A percentile compares a stretch with the other conserved stretches of the same genome.
Conservation (phyloP, 2,113 vertebrate genomes). For the Promerops cafer region DNA sequence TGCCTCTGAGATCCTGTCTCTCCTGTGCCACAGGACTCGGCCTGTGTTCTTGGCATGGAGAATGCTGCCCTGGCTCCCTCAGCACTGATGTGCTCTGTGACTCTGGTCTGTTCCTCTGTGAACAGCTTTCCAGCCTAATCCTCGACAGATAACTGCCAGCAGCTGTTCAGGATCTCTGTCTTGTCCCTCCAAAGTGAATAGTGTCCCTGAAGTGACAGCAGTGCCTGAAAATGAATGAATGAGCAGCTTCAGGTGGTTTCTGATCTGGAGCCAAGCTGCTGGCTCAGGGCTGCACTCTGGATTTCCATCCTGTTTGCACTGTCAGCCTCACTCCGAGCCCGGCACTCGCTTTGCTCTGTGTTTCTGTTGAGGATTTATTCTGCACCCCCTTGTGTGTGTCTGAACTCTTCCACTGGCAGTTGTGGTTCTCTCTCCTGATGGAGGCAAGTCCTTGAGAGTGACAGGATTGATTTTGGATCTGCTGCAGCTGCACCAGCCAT, state of each 20-base stretch:
- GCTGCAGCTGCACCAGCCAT: not conserved
- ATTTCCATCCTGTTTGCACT: rapidly evolving
- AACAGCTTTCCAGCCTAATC: not conserved
- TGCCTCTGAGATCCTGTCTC: not conserved
- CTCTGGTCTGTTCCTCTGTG: not conserved
- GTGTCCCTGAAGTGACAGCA: not conserved
- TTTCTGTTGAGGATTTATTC: not conserved
- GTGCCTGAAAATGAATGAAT: not conserved
- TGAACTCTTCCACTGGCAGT: not conserved
- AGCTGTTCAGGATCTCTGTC: not conserved
- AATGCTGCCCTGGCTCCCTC: not conserved
- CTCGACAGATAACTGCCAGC: not conserved
- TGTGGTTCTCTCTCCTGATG: not conserved
- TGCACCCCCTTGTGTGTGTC: not conserved
- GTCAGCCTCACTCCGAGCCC: not conserved
- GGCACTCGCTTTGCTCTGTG: not conserved
- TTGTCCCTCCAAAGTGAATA: not conserved
- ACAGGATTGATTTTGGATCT: not conserved
- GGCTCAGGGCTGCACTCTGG: not conserved
- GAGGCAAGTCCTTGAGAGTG: not conserved
- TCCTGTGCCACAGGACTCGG: not conserved
- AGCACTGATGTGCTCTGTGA: not conserved
- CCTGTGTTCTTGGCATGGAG: not conserved
- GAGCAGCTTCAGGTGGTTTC: not conserved
- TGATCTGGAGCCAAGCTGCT: not conserved